Evolutionary conservation across 2,888 invertebrate species (phyloP).

Genomic region (Helleia helle): DNA sequence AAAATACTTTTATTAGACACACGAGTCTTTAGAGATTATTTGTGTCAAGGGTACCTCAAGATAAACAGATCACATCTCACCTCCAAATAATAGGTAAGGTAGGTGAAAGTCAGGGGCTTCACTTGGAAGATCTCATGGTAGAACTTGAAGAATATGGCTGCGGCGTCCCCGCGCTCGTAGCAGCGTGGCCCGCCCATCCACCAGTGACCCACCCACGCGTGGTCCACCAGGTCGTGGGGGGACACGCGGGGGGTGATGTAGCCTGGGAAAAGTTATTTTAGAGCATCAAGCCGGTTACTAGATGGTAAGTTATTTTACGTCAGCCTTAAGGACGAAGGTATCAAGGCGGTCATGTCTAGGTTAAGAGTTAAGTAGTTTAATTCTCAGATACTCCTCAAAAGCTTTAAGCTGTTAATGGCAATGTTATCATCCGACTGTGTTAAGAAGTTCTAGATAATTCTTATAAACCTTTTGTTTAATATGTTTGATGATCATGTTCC

Average conservation of each 20-base stretch:
- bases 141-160: conserved; percentile 43
- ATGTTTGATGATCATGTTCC: no score
- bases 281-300: no score
- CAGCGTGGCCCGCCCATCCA: conserved; percentile 55
- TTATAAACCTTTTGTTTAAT: no score
- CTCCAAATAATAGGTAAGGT: conserved; percentile 44
- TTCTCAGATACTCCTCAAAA: no score
- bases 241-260: conserved; percentile 41
- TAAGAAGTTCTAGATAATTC: no score
- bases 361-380: no score
- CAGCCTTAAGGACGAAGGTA: no score
- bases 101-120: conserved; percentile 30
- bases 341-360: no score
- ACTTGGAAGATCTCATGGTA: conserved; percentile 53
- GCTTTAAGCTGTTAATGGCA: no score
- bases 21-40: not conserved
- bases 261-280: conserved; percentile 26
- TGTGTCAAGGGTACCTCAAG: not conserved
- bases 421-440: no score
- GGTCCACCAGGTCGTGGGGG: conserved; percentile 29
- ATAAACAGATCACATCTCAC: conserved; percentile 24
- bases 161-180: conserved; percentile 44
- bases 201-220: conserved; percentile 57
- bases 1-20: not conserved
- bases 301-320: no score